These are phyloP conservation scores for Baccha elongata DNA, from an alignment of 2,888 invertebrate species.

Conservation along the genomic window DNA sequence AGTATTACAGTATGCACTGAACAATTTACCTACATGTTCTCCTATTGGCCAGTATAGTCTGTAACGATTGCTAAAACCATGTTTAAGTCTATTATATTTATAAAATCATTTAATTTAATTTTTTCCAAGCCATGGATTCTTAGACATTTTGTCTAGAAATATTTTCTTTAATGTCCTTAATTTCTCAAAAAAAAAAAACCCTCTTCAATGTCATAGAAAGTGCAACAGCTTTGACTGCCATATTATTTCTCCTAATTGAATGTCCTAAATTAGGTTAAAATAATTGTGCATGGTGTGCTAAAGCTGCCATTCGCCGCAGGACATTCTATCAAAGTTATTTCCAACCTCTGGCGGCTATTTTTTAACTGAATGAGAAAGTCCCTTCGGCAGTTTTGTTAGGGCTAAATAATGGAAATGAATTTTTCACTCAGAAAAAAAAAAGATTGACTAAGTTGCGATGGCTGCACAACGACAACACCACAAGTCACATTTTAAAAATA, in stretches of 20 bases:
- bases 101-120: no score
- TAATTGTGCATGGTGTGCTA: background rate
- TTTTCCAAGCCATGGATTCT: no score
- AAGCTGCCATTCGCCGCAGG: background rate
- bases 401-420: constrained; percentile 10
- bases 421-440: constrained; percentile 10
- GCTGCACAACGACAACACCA: constrained; percentile 49
- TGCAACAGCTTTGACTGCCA: background rate
- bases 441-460: background rate
- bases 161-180: no score
- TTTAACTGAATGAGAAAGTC: constrained; percentile 18
- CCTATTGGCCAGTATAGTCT: no score
- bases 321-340: constrained; percentile 26
- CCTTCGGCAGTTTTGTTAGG: constrained; percentile 38
- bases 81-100: no score
- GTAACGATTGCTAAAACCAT: no score
- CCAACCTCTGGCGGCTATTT: background rate
- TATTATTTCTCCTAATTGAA: background rate
- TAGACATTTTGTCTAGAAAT: no score
- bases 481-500: constrained; percentile 72
- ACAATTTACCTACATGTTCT: no score
- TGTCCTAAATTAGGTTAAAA: background rate
- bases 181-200: no score
- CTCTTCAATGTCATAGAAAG: no score
- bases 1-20: no score